A percentile compares a stretch with the other conserved stretches of the same genome.
Evolutionary conservation across 37 sponge, comb jelly and placozoan genomes (phyloP).

Genomic region (Haliclona indistincta): DNA sequence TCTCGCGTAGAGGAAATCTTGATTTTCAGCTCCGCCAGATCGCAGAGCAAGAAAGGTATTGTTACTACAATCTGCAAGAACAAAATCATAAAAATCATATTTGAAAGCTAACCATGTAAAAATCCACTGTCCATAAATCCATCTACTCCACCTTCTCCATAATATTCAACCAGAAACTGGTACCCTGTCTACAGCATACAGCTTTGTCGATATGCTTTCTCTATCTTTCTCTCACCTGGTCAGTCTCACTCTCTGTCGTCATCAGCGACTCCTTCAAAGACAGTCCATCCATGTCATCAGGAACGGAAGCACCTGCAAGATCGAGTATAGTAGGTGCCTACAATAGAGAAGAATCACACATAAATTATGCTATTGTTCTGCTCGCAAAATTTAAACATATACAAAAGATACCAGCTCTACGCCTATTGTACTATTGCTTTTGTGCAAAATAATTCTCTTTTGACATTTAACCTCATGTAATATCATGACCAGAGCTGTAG

Average conservation of each 20-base stretch:
- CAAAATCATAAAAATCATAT: too few relatives aligned
- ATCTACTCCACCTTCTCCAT: constrained; percentile 75
- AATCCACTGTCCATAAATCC: constrained; percentile 5
- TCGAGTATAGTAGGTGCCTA: constrained; percentile 84
- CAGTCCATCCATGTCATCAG: constrained; percentile 74
- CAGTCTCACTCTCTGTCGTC: neutral
- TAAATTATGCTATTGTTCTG: too few relatives aligned
- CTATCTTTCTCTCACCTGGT: neutral
- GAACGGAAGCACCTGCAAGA: constrained; percentile 62
- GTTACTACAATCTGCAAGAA: constrained; percentile 79
- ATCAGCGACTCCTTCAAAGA: constrained; percentile 56
- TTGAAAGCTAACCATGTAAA: too few relatives aligned
- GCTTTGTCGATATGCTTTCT: neutral
- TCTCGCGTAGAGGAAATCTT: constrained; percentile 24
- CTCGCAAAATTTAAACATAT: too few relatives aligned
- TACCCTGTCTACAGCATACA: constrained; percentile 4
- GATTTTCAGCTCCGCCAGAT: neutral
- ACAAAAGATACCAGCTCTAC: too few relatives aligned
- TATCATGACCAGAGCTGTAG: too few relatives aligned
- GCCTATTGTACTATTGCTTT: too few relatives aligned
- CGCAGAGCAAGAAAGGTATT: constrained; percentile 72
- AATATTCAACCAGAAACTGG: constrained; percentile 77
- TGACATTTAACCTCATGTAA: too few relatives aligned
- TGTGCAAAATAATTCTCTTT: too few relatives aligned
- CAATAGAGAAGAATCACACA: too few relatives aligned